phyloP scores from a whole-genome alignment of 2,888 invertebrate genomes.

The Gastrophysa polygoni region DNA sequence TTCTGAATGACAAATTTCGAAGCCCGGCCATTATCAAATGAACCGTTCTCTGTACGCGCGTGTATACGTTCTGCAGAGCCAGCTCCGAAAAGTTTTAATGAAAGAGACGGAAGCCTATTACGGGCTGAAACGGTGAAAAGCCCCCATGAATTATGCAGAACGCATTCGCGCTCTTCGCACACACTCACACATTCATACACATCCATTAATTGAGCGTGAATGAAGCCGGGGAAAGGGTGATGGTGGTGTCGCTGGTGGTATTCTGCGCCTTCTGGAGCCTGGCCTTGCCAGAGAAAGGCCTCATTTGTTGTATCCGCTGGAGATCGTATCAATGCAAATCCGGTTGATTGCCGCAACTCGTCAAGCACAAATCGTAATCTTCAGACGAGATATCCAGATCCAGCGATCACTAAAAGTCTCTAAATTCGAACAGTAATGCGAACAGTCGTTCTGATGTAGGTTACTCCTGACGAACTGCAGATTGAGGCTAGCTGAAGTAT shows the following conservation, averaged over 20 bases:
- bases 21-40: slow-evolving; percentile 1
- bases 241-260: background rate
- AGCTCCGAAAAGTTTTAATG: slow-evolving; percentile 31
- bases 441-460: too few relatives aligned
- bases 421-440: too few relatives aligned
- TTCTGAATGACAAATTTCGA: background rate
- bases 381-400: too few relatives aligned
- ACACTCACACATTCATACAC: slow-evolving; percentile 24
- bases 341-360: background rate
- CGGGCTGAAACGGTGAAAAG: slow-evolving; percentile 24
- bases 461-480: too few relatives aligned
- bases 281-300: too few relatives aligned
- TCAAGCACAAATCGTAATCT: too few relatives aligned
- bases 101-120: slow-evolving; percentile 27
- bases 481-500: too few relatives aligned
- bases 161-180: slow-evolving; percentile 15
- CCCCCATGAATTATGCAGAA: slow-evolving; percentile 30
- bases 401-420: too few relatives aligned
- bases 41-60: background rate
- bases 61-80: background rate
- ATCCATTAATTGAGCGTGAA: slow-evolving; percentile 31
- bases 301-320: background rate
- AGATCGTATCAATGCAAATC: background rate
- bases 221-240: slow-evolving; percentile 20
- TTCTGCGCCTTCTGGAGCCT: background rate